Evolutionary conservation across 1,140 invertebrate species (phyloP), one percentile per base, ranked within the genome.

Genomic region (Pachyrhynchus sulphureomaculatus): DNA sequence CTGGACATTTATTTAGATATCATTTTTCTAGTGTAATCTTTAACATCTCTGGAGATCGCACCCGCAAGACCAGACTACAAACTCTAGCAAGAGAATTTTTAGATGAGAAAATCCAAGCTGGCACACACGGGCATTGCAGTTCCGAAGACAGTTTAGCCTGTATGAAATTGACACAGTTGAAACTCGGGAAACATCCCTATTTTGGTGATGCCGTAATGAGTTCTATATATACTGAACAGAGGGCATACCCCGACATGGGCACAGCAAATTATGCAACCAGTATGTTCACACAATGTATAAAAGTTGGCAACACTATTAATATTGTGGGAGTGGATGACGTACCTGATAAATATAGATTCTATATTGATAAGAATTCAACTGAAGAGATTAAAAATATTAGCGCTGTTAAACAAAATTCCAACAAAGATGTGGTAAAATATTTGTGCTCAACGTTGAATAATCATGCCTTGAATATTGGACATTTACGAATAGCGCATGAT

Each of bases 101-200:
- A 0, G 81, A 86, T 6, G 83, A 90, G 73, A 78, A 76, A 33
- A 97, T 98, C 75, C 95, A 98, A 79, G 74, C 79, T 23, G 76
- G 80, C 9, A 77, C 72, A 34, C 65, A 70, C 23, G 94, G 94
- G 4, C 95, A 98, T 80, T 88, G 88, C 74, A 91, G 95, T 2
- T 80, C 86, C 12, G 93, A 97, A 79, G 95, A 97, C 81, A 88
- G 91, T 33, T 73, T 80, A 20, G 88, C 93, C 18, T 86, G 89
- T 26, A 84, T 98, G 77, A 92, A 95, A 80, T 79, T 97, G 13
- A 88, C 91, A 0, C 85, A 93, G 71, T 79, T 93, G 20, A 96
- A 97, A 81, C 78, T 97, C 6, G 81, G 80, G 32, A 88, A 93
- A 68, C 84, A 82, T 75, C 77, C 89, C 13, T 80, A 85, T 71